Base-by-base conservation (phyloP, 2,888 invertebrate species). In the Pinctada fucata region DNA sequence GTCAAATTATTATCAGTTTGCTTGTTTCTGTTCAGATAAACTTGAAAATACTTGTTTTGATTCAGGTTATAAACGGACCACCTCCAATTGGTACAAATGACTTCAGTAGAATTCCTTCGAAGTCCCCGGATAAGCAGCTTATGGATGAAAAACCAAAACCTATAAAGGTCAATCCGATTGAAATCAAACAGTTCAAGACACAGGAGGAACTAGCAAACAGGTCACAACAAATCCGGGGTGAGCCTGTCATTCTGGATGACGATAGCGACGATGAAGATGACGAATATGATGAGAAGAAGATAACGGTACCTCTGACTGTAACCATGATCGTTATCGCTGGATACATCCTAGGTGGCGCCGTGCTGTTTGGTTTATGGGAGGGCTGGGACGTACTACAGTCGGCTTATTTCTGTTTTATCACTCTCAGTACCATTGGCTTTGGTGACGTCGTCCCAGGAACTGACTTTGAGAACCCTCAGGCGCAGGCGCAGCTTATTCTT, bases 331-430 rank as follows among this genome's bases (percentile, higher is more conserved):
- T 93, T 5, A 90, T 92, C 65, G 90, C 90, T 16, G 89, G 90
- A 49, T 92, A 92, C 85, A 90, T 93, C 72, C 88, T 92, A 79
- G 88, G 90, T 69, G 93, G 93, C 3, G 90, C 92, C 3, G 84
- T 92, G 47, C 85, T 93, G 64, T 93, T 93, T 83, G 90, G 89
- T 4, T 85, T 90, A 51, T 92, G 92, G 91, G 93, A 93, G 82
- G 88, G 88, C 3, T 92, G 92, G 92, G 88, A 89, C 65, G 86
- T 87, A 83, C 82, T 90, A 3, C 90, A 91, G 79, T 89, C 92
- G 3, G 89, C 91, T 45, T 93, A 93, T 83, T 93, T 92, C 87
- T 92, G 92, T 85, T 92, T 92, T 83, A 91, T 92, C 76, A 92
- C 93, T 5, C 89, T 93, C 72, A 88, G 89, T 72, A 92, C 92